A percentile compares a stretch with the other conserved stretches of the same genome.
phyloP scores from a whole-genome alignment of 2,113 vertebrate genomes.

The Chitala chitala region DNA sequence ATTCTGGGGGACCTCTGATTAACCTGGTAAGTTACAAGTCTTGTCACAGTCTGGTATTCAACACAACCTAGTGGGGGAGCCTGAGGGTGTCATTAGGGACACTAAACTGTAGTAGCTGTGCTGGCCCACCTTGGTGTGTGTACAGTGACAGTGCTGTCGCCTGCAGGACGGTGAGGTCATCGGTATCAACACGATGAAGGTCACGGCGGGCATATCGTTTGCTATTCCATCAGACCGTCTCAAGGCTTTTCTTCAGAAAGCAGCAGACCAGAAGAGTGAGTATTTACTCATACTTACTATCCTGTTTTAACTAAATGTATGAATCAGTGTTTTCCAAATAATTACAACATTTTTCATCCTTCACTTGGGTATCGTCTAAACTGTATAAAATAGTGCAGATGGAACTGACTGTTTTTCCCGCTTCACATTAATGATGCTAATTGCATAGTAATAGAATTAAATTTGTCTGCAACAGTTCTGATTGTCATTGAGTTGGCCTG shows the following conservation, averaged over 20 bases:
- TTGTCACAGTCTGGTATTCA: no score
- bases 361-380: no score
- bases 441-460: no score
- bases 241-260: constrained; percentile 71
- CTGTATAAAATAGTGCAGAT: no score
- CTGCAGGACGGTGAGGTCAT: constrained; percentile 92
- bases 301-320: background rate
- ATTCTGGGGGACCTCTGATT: constrained; percentile 94
- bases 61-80: no score
- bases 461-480: no score
- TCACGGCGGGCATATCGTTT: constrained; percentile 92
- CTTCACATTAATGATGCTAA: no score
- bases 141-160: background rate
- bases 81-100: no score
- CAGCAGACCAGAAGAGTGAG: constrained; percentile 72
- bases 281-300: background rate
- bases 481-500: no score
- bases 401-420: no score
- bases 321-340: no score
- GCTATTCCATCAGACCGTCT: constrained; percentile 89
- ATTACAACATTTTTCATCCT: no score
- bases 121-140: background rate
- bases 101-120: background rate
- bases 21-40: constrained; percentile 79
- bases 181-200: constrained; percentile 96